phyloP scores from a whole-genome alignment of 2,888 invertebrate genomes.

The Ferrisia virgata region DNA sequence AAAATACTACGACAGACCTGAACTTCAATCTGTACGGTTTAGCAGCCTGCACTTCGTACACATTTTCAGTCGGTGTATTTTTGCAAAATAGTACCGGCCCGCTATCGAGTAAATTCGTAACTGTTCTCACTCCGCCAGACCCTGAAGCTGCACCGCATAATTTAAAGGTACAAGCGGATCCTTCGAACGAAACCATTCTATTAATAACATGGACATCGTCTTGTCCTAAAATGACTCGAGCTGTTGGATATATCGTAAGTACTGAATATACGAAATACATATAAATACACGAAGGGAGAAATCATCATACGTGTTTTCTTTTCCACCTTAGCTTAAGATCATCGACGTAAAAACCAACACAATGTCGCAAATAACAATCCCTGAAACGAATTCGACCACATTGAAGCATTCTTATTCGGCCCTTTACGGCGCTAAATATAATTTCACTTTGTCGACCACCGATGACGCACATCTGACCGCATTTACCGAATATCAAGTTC shows the following conservation, averaged over 20 bases:
- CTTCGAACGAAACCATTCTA: slow-evolving; percentile 46
- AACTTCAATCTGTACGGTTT: slow-evolving; percentile 61
- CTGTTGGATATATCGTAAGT: slow-evolving; percentile 44
- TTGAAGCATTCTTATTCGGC: neutral
- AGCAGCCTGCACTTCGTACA: slow-evolving; percentile 71
- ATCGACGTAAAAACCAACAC: neutral
- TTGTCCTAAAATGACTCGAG: slow-evolving; percentile 37
- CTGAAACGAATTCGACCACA: neutral
- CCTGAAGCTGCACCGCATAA: slow-evolving; percentile 67
- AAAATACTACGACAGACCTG: slow-evolving; percentile 57
- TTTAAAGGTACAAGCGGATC: slow-evolving; percentile 56
- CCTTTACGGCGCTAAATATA: neutral
- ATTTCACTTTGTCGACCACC: neutral
- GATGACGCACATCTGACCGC: neutral
- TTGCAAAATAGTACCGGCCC: slow-evolving; percentile 58
- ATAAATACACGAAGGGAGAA: neutral
- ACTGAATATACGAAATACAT: too few species aligned
- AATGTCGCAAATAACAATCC: neutral
- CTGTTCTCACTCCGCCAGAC: slow-evolving; percentile 63
- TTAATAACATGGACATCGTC: slow-evolving; percentile 45
- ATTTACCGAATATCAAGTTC: neutral
- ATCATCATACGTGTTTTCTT: neutral
- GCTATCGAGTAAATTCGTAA: slow-evolving; percentile 56
- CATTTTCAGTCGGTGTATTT: slow-evolving; percentile 67
- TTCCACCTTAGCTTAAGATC: neutral